A percentile compares a stretch with the other conserved stretches of the same genome.
These are phyloP conservation scores for Ceramica pisi DNA, from an alignment of 2,888 invertebrate genomes.

Conservation along the genomic window DNA sequence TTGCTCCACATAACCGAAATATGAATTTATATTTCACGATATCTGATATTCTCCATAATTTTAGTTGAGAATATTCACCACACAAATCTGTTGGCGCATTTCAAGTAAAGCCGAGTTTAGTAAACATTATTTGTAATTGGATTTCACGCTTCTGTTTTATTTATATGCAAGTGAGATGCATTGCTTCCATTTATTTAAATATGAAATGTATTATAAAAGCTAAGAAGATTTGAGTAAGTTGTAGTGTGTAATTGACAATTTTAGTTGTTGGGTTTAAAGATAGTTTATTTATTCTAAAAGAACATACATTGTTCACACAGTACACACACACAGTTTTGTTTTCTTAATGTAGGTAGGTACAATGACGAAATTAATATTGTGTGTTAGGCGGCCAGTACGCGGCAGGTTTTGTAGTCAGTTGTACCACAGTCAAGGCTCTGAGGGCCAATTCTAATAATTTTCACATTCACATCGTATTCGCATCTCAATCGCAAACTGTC, in stretches of 20 bases:
- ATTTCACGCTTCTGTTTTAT: slow-evolving; percentile 45
- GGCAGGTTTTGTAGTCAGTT: too few species aligned
- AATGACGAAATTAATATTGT: too few species aligned
- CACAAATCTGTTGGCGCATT: slow-evolving; percentile 26
- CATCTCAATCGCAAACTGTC: too few species aligned
- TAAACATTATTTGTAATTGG: slow-evolving; percentile 51
- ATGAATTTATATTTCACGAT: slow-evolving; percentile 52
- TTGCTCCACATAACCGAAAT: slow-evolving; percentile 66
- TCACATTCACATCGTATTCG: too few species aligned
- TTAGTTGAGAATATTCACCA: slow-evolving; percentile 31
- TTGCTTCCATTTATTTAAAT: slow-evolving; percentile 39
- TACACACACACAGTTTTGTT: too few species aligned
- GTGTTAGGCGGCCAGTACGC: too few species aligned
- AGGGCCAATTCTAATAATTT: too few species aligned
- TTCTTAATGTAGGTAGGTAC: too few species aligned
- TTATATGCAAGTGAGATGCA: slow-evolving; percentile 49
- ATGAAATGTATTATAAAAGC: slow-evolving; percentile 5
- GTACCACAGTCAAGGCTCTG: too few species aligned
- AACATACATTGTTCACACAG: too few species aligned
- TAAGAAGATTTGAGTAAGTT: not conserved
- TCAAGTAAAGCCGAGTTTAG: slow-evolving; percentile 26
- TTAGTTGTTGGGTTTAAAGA: not conserved
- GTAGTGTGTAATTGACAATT: not conserved
- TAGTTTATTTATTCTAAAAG: too few species aligned
- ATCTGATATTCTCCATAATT: slow-evolving; percentile 34